These are phyloP conservation scores for Indicator maculatus DNA, from an alignment of 2,113 vertebrate genomes.

Conservation along the genomic window DNA sequence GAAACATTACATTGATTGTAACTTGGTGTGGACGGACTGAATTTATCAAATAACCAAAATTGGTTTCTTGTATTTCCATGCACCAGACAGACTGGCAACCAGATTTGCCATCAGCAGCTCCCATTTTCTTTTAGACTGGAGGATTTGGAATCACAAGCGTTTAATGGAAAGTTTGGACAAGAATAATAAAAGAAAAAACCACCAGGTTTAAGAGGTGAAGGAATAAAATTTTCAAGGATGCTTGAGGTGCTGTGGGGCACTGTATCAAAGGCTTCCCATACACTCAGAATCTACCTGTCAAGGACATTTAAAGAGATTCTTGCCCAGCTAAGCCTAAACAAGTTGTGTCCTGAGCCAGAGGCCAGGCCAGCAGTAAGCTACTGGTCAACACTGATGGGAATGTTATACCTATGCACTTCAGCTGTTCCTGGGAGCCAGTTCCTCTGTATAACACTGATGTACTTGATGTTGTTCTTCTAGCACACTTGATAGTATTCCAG, in stretches of 20 bases:
- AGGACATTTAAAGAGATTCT: neutral
- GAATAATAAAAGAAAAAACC: neutral
- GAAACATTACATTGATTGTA: neutral
- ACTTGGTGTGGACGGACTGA: neutral
- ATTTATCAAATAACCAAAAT: neutral
- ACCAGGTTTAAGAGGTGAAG: neutral
- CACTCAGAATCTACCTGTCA: neutral
- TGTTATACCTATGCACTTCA: accelerated
- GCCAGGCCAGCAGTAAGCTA: neutral
- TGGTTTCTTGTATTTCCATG: neutral
- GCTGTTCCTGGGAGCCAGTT: neutral
- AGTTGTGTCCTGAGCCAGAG: neutral
- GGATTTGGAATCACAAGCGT: neutral
- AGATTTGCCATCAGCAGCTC: neutral
- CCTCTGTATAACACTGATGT: accelerated
- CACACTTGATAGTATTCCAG: neutral
- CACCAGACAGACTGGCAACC: neutral
- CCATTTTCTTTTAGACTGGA: neutral
- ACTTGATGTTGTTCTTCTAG: neutral
- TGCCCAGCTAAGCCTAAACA: neutral
- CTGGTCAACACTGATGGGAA: neutral
- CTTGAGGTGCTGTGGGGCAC: neutral
- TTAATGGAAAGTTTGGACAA: neutral
- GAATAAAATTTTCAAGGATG: neutral
- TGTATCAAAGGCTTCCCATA: neutral